These are phyloP conservation scores for Ciconia maguari DNA, from an alignment of 2,113 vertebrate species.

Conservation along the genomic window DNA sequence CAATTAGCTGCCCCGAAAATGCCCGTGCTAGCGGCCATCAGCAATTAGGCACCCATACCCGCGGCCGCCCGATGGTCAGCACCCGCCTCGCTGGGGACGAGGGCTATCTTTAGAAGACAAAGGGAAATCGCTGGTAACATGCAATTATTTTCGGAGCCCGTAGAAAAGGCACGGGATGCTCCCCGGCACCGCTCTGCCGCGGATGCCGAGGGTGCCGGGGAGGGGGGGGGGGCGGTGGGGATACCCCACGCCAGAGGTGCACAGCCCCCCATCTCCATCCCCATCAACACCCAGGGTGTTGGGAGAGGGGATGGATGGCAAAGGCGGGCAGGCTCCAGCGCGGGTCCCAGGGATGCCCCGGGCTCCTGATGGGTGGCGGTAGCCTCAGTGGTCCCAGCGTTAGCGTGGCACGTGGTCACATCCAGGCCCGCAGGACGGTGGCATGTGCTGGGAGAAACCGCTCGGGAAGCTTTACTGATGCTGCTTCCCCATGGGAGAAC, in stretches of 20 bases:
- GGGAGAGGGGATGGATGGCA: neutral
- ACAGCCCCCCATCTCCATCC: neutral
- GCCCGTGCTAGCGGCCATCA: neutral
- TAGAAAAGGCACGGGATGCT: neutral
- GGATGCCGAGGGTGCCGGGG: neutral
- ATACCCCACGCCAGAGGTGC: neutral
- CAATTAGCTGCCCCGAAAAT: neutral
- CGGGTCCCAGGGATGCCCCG: neutral
- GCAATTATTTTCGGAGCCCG: neutral
- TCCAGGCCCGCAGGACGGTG: neutral
- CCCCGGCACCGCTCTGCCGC: fast-evolving
- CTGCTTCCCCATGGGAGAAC: neutral
- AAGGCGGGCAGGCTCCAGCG: neutral
- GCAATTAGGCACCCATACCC: neutral
- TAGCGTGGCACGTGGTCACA: fast-evolving
- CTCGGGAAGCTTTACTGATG: neutral
- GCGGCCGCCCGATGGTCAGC: fast-evolving
- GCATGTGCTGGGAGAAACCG: neutral
- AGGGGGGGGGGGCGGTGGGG: neutral
- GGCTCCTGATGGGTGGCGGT: no score
- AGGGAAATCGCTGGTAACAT: neutral
- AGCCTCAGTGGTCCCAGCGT: neutral
- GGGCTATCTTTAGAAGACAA: neutral
- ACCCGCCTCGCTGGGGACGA: fast-evolving
- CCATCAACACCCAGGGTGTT: neutral